Evolutionary conservation across 2,113 vertebrate genomes (phyloP), one percentile per base, ranked within the genome.

Genomic region (Galemys pyrenaicus): DNA sequence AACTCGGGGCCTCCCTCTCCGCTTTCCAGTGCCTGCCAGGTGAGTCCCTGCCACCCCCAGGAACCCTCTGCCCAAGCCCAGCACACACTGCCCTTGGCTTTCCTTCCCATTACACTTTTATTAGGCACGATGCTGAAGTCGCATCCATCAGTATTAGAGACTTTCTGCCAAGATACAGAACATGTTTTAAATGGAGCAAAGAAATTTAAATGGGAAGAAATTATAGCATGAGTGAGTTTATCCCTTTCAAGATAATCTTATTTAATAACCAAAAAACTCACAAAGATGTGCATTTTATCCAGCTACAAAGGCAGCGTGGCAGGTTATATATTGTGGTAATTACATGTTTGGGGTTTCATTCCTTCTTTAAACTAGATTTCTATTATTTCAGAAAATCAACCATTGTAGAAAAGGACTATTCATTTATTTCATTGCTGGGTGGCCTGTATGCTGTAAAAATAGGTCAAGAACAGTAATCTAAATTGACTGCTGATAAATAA

Each of bases 401-500:
- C 89, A 94, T 83, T 97, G 96, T 96, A 90, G 97, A 98, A 97
- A 98, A 96, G 97, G 96, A 97, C 97, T 98, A 95, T 98, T 97
- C 98, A 98, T 98, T 98, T 98, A 91, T 97, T 98, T 98, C 90
- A 97, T 97, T 97, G 91, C 97, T 97, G 97, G 97, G 97, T 98
- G 97, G 97, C 98, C 97, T 78, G 37, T 92, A 71, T 75, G 58
- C 95, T 94, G 95, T 97, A 98, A 97, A 99, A 98, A 98, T 98
- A 99, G 98, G 98, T 98, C 98, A 98, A 94, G 98, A 98, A 97
- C 97, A 96, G 97, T 98, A 98, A 98, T 98, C 98, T 98, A 98
- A 98, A 98, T 98, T 97, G 98, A 97, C 98, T 98, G 96, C 98
- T 98, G 98, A 98, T 99, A 98, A 99, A 99, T 99, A 98, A 99